Percentiles rank a stretch among this genome's conserved stretches.
phyloP scores from a whole-genome alignment of 2,888 invertebrate genomes.

The Macroteleia sp. region DNA sequence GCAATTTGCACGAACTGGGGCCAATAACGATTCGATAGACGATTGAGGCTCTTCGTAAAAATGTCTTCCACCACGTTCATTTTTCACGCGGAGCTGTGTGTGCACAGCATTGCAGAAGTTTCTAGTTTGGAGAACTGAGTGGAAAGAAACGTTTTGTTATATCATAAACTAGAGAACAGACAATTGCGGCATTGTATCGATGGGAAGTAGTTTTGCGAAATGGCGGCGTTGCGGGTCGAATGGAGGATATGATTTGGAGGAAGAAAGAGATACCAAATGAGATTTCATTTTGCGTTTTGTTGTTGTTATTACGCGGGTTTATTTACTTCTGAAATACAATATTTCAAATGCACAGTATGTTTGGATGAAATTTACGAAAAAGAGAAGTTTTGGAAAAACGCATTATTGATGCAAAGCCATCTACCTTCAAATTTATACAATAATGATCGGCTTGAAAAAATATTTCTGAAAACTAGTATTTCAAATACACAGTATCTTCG shows the following conservation, averaged over 20 bases:
- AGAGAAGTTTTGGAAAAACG: no score
- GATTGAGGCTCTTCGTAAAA: conserved; percentile 56
- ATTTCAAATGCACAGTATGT: no score
- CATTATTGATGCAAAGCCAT: no score
- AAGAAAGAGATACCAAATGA: not conserved
- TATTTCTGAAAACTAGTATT: no score
- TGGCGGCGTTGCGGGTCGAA: conserved; percentile 16
- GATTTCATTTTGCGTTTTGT: not conserved
- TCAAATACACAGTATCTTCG: no score
- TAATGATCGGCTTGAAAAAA: no score
- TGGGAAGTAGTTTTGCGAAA: conserved; percentile 38
- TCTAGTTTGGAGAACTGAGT: not conserved
- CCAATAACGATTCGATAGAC: conserved; percentile 56
- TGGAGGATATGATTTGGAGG: conserved; percentile 21
- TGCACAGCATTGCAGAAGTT: conserved; percentile 39
- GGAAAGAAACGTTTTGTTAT: conserved; percentile 31
- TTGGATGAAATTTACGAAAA: no score
- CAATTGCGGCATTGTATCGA: conserved; percentile 48
- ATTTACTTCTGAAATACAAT: not conserved
- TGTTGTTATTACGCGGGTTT: not conserved
- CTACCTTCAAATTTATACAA: no score
- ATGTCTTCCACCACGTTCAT: conserved; percentile 46
- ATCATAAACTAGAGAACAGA: conserved; percentile 48
- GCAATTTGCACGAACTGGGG: conserved; percentile 55
- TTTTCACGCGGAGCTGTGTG: conserved; percentile 49